These are phyloP conservation scores for Choreutis nemorana DNA, from an alignment of 2,888 invertebrate species.

Conservation along the genomic window DNA sequence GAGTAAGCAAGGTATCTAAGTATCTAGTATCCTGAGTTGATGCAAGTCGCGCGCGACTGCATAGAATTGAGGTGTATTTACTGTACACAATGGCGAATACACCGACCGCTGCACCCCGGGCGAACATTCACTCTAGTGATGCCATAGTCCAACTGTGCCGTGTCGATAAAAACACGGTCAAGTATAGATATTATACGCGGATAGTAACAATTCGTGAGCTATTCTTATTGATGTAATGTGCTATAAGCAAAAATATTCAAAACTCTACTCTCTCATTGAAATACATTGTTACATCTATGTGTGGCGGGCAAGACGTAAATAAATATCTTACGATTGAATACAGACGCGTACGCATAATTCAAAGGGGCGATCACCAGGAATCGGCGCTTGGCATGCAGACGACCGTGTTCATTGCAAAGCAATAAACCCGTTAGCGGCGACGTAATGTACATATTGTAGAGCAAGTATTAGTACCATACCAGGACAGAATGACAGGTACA, in stretches of 20 bases:
- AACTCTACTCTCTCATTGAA: slow-evolving; percentile 31
- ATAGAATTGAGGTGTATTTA: slow-evolving; percentile 7
- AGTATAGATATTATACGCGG: too few relatives aligned
- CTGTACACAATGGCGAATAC: slow-evolving; percentile 26
- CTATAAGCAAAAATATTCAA: too few relatives aligned
- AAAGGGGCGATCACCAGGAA: slow-evolving; percentile 60
- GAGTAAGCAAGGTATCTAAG: too few relatives aligned
- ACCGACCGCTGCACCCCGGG: slow-evolving; percentile 23
- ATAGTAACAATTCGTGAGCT: too few relatives aligned
- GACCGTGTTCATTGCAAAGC: slow-evolving; percentile 45
- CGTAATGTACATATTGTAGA: slow-evolving; percentile 47
- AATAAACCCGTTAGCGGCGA: slow-evolving; percentile 57
- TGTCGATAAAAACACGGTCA: slow-evolving; percentile 18
- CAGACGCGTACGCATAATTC: slow-evolving; percentile 60
- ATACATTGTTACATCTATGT: slow-evolving; percentile 47
- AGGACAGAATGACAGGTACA: not conserved
- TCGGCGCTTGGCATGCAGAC: slow-evolving; percentile 59
- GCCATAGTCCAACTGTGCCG: slow-evolving; percentile 11
- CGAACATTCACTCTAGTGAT: slow-evolving; percentile 31
- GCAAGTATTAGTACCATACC: slow-evolving; percentile 16
- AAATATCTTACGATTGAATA: slow-evolving; percentile 54
- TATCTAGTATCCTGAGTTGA: too few relatives aligned
- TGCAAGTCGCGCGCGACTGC: too few relatives aligned
- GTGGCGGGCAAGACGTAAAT: slow-evolving; percentile 38
- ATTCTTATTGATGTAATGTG: too few relatives aligned